Conservation (phyloP, 1,140 invertebrate genomes). For the Polypedilum vanderplanki region DNA sequence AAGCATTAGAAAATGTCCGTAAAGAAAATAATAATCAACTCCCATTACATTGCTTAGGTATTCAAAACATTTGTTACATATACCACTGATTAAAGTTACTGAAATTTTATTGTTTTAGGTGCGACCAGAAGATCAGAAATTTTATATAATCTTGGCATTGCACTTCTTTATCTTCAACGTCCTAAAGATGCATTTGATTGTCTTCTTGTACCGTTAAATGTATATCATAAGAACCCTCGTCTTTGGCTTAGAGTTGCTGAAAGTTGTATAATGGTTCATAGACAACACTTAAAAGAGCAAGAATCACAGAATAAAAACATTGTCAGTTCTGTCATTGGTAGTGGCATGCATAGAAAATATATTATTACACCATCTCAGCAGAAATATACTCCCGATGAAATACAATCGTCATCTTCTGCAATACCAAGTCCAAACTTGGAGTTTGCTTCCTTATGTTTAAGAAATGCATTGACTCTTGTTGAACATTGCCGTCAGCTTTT, state of each 20-base stretch:
- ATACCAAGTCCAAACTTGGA: constrained; percentile 82
- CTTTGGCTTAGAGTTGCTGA: constrained; percentile 91
- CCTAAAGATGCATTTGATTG: constrained; percentile 83
- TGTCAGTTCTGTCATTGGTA: constrained; percentile 55
- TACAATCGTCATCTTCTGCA: constrained; percentile 67
- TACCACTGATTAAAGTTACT: no score
- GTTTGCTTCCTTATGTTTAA: constrained; percentile 80
- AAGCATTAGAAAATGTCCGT: constrained; percentile 46
- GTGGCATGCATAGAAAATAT: constrained; percentile 58
- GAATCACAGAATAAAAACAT: constrained; percentile 50
- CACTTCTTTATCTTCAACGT: constrained; percentile 72
- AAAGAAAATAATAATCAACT: constrained; percentile 31
- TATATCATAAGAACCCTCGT: constrained; percentile 78
- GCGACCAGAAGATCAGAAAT: constrained; percentile 67
- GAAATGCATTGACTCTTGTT: constrained; percentile 67
- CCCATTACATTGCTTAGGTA: constrained; percentile 37
- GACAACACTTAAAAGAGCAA: constrained; percentile 51
- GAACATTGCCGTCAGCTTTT: constrained; percentile 18
- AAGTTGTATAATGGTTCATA: constrained; percentile 72
- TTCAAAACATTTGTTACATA: no score
- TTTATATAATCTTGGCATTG: constrained; percentile 86
- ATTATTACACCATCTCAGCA: constrained; percentile 52
- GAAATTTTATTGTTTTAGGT: no score
- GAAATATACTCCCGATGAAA: constrained; percentile 49
- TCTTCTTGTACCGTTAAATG: constrained; percentile 77